Evolutionary conservation across 2,888 invertebrate species (phyloP).

Genomic region (Hylaea fasciaria): DNA sequence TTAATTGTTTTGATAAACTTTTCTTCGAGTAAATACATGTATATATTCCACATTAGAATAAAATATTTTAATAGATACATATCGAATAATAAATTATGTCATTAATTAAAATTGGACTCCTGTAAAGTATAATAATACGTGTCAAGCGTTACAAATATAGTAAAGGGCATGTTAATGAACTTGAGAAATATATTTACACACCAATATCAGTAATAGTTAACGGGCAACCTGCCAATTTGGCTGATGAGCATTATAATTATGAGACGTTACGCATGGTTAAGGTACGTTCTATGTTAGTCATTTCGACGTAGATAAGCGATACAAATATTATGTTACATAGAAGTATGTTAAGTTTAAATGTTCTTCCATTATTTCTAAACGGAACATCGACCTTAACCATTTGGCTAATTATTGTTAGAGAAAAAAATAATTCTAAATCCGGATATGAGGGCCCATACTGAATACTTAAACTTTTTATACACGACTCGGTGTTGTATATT

Average conservation of each 20-base stretch:
- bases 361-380: conserved; percentile 75
- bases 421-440: conserved; percentile 40
- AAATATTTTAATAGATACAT: too few species aligned
- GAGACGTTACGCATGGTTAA: conserved; percentile 56
- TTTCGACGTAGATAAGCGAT: conserved; percentile 55
- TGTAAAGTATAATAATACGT: too few species aligned
- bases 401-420: conserved; percentile 41
- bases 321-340: conserved; percentile 65
- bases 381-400: conserved; percentile 55
- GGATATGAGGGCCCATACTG: conserved; percentile 64
- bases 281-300: conserved; percentile 64
- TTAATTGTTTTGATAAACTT: conserved; percentile 1
- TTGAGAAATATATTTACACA: conserved; percentile 47
- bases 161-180: conserved; percentile 48
- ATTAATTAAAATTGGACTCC: too few species aligned
- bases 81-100: too few species aligned
- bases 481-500: conserved; percentile 47
- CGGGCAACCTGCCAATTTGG: conserved; percentile 65
- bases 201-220: conserved; percentile 47
- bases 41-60: too few species aligned
- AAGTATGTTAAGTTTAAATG: conserved; percentile 69
- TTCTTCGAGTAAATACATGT: not conserved
- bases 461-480: conserved; percentile 59
- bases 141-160: conserved; percentile 4
- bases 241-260: conserved; percentile 46